These are phyloP conservation scores for Orestias chungarensis DNA, from an alignment of 2,797 vertebrate species.

Conservation along the genomic window DNA sequence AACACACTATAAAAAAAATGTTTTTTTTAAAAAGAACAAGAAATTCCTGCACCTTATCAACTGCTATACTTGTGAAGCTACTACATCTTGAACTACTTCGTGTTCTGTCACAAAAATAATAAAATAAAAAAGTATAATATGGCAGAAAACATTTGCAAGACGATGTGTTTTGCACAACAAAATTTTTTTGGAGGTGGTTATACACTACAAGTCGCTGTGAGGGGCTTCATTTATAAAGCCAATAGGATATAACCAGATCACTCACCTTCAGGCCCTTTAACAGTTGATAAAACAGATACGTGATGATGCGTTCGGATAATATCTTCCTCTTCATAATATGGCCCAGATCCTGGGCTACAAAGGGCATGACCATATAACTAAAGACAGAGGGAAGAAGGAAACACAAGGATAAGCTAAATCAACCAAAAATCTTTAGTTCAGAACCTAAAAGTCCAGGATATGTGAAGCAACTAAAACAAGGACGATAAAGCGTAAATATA, in stretches of 20 bases:
- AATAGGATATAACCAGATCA: not conserved
- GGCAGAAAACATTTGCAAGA: not conserved
- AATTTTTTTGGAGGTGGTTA: not conserved
- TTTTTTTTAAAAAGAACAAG: not conserved
- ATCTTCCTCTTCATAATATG: conserved; percentile 83
- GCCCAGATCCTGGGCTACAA: conserved; percentile 81
- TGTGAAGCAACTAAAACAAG: conserved; percentile 29
- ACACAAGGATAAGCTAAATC: not conserved
- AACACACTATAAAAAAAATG: not conserved
- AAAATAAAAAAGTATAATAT: not conserved
- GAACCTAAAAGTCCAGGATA: not conserved
- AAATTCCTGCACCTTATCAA: not conserved
- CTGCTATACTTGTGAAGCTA: too few relatives aligned
- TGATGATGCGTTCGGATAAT: conserved; percentile 74
- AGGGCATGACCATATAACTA: conserved; percentile 87
- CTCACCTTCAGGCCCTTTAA: conserved; percentile 82
- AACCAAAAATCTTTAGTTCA: not conserved
- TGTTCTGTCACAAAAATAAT: not conserved
- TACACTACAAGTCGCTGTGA: not conserved
- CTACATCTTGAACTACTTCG: not conserved
- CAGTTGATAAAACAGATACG: conserved; percentile 85
- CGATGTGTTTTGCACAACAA: not conserved
- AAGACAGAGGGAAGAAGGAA: conserved; percentile 5
- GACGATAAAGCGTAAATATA: conserved; percentile 31
- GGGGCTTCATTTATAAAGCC: not conserved